Conservation (phyloP, 2,113 vertebrate genomes). For the Pseudopodoces humilis region DNA sequence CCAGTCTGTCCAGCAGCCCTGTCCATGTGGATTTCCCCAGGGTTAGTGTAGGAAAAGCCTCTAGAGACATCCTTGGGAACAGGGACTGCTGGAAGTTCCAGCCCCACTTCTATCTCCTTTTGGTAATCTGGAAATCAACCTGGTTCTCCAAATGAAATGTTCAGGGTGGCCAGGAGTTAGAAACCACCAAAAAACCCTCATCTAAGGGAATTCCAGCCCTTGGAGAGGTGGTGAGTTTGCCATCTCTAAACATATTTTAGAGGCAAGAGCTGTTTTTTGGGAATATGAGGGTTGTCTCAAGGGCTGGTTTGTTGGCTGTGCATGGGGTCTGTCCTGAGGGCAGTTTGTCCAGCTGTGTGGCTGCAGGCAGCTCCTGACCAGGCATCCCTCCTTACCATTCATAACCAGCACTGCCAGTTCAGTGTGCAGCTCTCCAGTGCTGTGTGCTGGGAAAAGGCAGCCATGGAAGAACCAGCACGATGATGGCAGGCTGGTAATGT, state of each 20-base stretch:
- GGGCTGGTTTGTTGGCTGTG: not conserved
- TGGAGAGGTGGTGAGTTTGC: not conserved
- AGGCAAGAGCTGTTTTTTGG: not conserved
- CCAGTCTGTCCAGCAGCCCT: not conserved
- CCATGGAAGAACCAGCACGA: accelerated
- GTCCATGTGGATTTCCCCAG: not conserved
- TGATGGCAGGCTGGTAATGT: not conserved
- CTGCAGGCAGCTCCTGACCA: not conserved
- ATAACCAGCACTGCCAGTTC: accelerated
- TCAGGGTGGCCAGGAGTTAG: not conserved
- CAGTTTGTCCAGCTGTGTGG: not conserved
- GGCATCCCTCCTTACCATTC: accelerated
- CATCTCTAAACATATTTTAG: not conserved
- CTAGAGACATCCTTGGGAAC: accelerated
- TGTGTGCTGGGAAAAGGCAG: not conserved
- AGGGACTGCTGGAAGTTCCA: not conserved
- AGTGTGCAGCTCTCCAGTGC: not conserved
- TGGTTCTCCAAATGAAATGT: not conserved
- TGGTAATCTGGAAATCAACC: not conserved
- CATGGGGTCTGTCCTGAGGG: accelerated
- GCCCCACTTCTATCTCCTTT: not conserved
- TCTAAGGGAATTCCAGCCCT: not conserved
- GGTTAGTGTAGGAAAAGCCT: not conserved
- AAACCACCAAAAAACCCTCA: not conserved
- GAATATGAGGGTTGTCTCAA: not conserved